These are phyloP conservation scores for Calyptomena viridis DNA, from an alignment of 2,113 vertebrate species.

Conservation along the genomic window DNA sequence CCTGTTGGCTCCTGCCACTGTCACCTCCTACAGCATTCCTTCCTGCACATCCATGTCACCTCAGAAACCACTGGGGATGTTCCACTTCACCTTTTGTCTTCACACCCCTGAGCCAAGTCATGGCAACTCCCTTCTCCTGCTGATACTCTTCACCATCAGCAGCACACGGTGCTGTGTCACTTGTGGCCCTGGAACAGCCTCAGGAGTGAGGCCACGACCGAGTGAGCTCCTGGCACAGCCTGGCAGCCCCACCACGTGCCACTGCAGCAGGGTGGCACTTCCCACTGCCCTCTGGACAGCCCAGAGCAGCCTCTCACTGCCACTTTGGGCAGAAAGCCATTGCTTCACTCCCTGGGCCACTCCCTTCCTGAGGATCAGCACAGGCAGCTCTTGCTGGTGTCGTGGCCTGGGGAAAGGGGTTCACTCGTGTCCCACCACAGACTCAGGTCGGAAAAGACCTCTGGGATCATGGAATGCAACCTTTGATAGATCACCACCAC, in stretches of 20 bases:
- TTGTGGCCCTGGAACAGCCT: rapidly evolving
- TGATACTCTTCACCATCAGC: neutral
- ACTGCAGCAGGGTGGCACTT: neutral
- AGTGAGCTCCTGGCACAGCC: rapidly evolving
- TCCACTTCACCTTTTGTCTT: neutral
- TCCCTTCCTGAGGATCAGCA: neutral
- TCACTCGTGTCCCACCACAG: neutral
- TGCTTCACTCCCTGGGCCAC: neutral
- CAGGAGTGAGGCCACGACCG: neutral
- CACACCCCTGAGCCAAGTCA: neutral
- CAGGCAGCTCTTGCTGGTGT: neutral
- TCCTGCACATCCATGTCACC: neutral
- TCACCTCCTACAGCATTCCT: neutral
- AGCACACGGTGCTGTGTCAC: rapidly evolving
- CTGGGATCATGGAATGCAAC: neutral
- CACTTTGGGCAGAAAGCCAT: neutral
- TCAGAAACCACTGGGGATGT: neutral
- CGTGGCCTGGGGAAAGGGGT: rapidly evolving
- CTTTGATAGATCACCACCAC: rapidly evolving
- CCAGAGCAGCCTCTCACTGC: neutral
- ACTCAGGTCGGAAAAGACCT: neutral
- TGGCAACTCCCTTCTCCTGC: neutral
- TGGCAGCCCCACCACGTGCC: neutral
- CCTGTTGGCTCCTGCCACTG: neutral
- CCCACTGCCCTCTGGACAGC: neutral